A percentile compares a stretch with the other conserved stretches of the same genome.
Evolutionary conservation across 92 coral and sea anemone genomes (phyloP).

Genomic region (Palythoa caribaeorum): DNA sequence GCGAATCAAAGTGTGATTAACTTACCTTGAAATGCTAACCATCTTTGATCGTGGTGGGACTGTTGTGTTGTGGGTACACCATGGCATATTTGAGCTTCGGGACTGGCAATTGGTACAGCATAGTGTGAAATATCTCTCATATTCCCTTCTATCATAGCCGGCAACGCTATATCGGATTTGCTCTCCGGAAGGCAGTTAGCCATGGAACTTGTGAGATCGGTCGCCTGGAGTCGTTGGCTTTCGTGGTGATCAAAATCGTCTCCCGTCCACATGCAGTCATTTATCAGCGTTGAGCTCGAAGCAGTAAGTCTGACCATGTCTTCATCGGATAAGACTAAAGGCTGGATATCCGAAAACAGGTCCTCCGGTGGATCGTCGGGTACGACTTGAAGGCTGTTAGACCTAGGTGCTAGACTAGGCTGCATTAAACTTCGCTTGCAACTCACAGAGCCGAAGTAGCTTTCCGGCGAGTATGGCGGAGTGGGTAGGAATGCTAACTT

Average conservation of each 20-base stretch:
- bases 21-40: constrained; percentile 44
- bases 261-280: constrained; percentile 90
- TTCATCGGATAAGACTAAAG: constrained; percentile 93
- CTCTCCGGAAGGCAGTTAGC: constrained; percentile 55
- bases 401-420: constrained; percentile 54
- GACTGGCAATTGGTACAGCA: constrained; percentile 51
- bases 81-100: constrained; percentile 53
- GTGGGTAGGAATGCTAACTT: constrained; percentile 87
- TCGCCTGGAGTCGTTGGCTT: constrained; percentile 24
- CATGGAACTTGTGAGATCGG: constrained; percentile 45
- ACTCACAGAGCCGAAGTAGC: constrained; percentile 63
- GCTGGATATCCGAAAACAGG: constrained; percentile 80
- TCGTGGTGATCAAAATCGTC: constrained; percentile 76
- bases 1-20: neutral
- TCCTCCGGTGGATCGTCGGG: constrained; percentile 94
- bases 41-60: constrained; percentile 31
- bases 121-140: constrained; percentile 52
- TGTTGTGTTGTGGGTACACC: neutral
- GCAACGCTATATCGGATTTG: constrained; percentile 52
- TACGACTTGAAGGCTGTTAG: constrained; percentile 90
- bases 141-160: constrained; percentile 38
- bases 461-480: constrained; percentile 98
- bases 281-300: constrained; percentile 80
- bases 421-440: constrained; percentile 64
- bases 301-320: constrained; percentile 91